phyloP scores from a whole-genome alignment of 2,113 vertebrate genomes.

The Apodemus sylvaticus region DNA sequence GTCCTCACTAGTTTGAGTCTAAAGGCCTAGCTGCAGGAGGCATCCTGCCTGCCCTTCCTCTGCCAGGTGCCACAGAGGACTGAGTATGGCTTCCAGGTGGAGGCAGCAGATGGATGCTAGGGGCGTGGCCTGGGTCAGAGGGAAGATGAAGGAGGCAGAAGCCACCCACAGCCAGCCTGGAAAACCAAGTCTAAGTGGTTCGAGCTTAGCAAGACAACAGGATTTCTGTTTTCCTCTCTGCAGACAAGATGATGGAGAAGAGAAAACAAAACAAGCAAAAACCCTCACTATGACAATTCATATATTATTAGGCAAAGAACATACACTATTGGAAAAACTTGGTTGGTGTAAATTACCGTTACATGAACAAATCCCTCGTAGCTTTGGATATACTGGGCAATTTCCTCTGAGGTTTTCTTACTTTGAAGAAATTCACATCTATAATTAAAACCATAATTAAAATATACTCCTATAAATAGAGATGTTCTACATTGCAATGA shows the following conservation, averaged over 20 bases:
- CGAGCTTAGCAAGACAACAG: neutral
- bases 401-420: slow-evolving; percentile 77
- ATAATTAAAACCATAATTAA: slow-evolving; percentile 52
- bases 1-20: neutral
- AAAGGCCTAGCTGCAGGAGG: neutral
- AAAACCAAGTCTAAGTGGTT: neutral
- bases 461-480: neutral
- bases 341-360: slow-evolving; percentile 54
- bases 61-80: neutral
- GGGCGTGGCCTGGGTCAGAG: neutral
- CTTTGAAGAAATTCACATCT: slow-evolving; percentile 79
- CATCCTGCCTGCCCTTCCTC: neutral
- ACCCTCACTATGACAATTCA: neutral
- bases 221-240: neutral
- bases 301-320: neutral
- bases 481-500: neutral
- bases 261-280: neutral
- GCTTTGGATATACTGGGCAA: slow-evolving; percentile 69
- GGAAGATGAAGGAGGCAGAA: neutral
- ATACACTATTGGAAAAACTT: neutral
- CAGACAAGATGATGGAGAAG: neutral
- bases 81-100: neutral
- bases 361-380: slow-evolving; percentile 73
- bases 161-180: neutral
- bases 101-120: too few relatives aligned